These are phyloP conservation scores for Calephelis nemesis DNA, from an alignment of 1,140 invertebrate genomes.

Conservation along the genomic window DNA sequence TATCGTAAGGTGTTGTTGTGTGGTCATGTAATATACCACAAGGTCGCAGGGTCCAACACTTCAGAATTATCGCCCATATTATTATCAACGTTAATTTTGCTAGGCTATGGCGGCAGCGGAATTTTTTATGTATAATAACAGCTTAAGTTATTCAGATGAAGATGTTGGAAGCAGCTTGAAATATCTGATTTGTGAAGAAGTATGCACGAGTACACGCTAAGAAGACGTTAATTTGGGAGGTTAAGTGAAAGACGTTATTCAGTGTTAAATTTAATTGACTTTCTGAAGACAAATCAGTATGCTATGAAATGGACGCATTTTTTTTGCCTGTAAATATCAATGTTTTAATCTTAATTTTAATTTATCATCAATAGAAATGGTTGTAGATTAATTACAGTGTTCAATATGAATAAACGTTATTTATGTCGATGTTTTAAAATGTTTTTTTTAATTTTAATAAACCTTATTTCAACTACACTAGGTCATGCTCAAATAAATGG, in stretches of 20 bases:
- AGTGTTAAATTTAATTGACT: conserved; percentile 35
- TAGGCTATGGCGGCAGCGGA: conserved; percentile 53
- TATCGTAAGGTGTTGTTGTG: conserved; percentile 61
- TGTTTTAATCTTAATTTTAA: conserved; percentile 10
- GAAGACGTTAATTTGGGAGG: conserved; percentile 28
- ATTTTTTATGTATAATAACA: conserved; percentile 35
- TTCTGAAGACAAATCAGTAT: conserved; percentile 30
- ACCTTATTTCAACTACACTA: background rate
- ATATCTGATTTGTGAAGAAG: conserved; percentile 29
- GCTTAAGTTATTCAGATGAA: conserved; percentile 45
- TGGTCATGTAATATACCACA: conserved; percentile 60
- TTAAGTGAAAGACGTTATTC: conserved; percentile 38
- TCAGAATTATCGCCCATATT: conserved; percentile 34
- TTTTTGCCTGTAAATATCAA: conserved; percentile 23
- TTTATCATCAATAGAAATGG: conserved; percentile 4
- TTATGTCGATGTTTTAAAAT: conserved; percentile 1
- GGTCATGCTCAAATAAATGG: conserved; percentile 23
- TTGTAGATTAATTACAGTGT: conserved; percentile 9
- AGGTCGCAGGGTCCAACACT: conserved; percentile 42
- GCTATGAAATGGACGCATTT: conserved; percentile 22
- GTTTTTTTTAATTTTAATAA: background rate
- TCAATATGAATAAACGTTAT: conserved; percentile 4
- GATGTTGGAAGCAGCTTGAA: conserved; percentile 36
- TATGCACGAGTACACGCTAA: conserved; percentile 22
- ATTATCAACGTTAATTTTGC: conserved; percentile 52